Base-by-base conservation (phyloP, 1,140 invertebrate genomes). In the Platyura marginata region DNA sequence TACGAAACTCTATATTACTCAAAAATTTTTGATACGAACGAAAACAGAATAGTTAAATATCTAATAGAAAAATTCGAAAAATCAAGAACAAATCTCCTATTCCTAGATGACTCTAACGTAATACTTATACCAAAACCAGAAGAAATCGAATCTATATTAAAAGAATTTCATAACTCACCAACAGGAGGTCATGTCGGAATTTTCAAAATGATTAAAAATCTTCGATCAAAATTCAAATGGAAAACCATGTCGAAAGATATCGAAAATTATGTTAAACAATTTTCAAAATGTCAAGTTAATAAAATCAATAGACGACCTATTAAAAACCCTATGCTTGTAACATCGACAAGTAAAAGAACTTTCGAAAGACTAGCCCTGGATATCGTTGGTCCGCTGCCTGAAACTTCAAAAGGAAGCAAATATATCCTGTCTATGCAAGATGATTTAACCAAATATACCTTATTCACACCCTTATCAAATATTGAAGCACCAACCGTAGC, bases 401-500 rank as follows among this genome's bases (percentile, higher is more conserved):
- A 48, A 15, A 50, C 51, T 3, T 46, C 42, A 37, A 41, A 41
- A 13, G 46, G 48, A n/a, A 41, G 47, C 13, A 44, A 45, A 44
- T 61, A 43, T 40, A 51, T 59, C 15, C 20, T 57, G 3, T 58
- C 56, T 3, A 15, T 55, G 10, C 56, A 60, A 47, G 57, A 60
- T 41, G 52, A 57, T 42, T 29, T 58, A 11, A 58, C 53, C 0
- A 57, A 60, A 46, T 58, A 45, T 44, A 48, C 48, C 13, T 41
- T 45, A 23, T 55, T 54, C 0, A 37, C 47, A 19, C 36, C 57
- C 3, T 44, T 54, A 9, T 15, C 32, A 18, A 55, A 55, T 47
- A 49, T 51, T 36, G 50, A 57, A 49, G 43, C 57, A 9, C 18
- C 32, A 47, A 53, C 50, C 10, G 51, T 60, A 19, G 52, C 57